Evolutionary conservation across 2,888 invertebrate genomes (phyloP).

Genomic region (Nomada fabriciana): DNA sequence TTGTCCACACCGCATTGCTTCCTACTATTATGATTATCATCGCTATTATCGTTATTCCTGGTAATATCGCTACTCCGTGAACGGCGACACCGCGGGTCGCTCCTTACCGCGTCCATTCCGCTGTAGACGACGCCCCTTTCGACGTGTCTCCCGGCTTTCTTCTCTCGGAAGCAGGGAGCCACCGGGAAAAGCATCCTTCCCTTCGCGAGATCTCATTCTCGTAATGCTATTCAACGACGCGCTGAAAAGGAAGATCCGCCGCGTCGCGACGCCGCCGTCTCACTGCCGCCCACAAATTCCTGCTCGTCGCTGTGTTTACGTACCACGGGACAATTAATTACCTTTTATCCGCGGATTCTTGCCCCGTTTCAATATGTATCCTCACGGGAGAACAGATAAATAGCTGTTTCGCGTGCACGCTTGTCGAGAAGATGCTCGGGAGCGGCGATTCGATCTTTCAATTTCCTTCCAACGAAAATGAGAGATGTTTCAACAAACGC

Average conservation of each 20-base stretch:
- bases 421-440: not conserved
- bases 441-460: not conserved
- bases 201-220: constrained; percentile 43
- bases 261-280: constrained; percentile 32
- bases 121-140: constrained; percentile 20
- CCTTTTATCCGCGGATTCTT: constrained; percentile 27
- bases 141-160: constrained; percentile 20
- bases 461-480: not conserved
- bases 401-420: not conserved
- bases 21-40: constrained; percentile 74
- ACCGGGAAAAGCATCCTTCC: constrained; percentile 36
- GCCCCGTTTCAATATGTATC: constrained; percentile 1
- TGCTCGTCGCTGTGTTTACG: constrained; percentile 1
- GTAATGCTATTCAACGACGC: constrained; percentile 40
- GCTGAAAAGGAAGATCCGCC: constrained; percentile 28
- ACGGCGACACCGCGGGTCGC: constrained; percentile 12
- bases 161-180: constrained; percentile 27
- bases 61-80: constrained; percentile 59
- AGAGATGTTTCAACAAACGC: not conserved
- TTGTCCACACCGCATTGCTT: constrained; percentile 71
- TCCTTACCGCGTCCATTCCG: constrained; percentile 11
- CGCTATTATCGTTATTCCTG: constrained; percentile 71
- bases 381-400: not conserved
- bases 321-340: constrained; percentile 46
- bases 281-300: constrained; percentile 1